Conservation (phyloP, 1,140 invertebrate genomes). For the Bemisia tabaci region DNA sequence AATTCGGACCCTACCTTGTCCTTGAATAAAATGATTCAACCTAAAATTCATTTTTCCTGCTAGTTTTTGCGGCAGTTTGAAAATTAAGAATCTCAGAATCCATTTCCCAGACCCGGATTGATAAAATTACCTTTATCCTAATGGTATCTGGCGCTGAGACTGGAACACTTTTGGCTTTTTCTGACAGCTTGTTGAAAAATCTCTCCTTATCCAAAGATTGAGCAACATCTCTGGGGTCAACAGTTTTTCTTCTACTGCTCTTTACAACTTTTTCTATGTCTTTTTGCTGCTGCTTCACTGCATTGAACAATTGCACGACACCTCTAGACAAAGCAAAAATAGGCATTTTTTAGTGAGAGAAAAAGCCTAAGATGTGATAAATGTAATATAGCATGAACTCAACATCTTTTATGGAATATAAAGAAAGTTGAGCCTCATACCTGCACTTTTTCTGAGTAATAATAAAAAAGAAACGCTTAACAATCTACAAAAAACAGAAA, state of each 20-base stretch:
- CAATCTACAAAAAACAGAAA: too few relatives aligned
- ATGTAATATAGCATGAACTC: too few relatives aligned
- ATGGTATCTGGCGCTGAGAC: background rate
- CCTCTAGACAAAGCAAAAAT: constrained; percentile 46
- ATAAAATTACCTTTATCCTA: background rate
- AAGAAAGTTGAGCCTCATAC: too few relatives aligned
- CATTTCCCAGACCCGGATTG: background rate
- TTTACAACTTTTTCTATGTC: constrained; percentile 55
- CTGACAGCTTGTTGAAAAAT: constrained; percentile 72
- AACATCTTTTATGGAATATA: too few relatives aligned
- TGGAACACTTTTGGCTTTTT: constrained; percentile 40
- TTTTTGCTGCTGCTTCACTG: constrained; percentile 71
- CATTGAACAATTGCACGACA: constrained; percentile 84
- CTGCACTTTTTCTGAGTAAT: too few relatives aligned
- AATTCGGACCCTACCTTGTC: too few relatives aligned
- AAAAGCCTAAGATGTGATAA: too few relatives aligned
- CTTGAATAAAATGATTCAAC: too few relatives aligned
- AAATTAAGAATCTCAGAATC: background rate
- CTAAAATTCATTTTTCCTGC: background rate
- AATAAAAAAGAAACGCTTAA: too few relatives aligned
- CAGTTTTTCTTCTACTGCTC: constrained; percentile 57
- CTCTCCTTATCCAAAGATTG: constrained; percentile 64
- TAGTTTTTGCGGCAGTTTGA: background rate
- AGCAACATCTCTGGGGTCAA: constrained; percentile 66
- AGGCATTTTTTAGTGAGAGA: too few relatives aligned